Evolutionary conservation across 2,797 vertebrate genomes (phyloP).

Genomic region (Myotis myotis): DNA sequence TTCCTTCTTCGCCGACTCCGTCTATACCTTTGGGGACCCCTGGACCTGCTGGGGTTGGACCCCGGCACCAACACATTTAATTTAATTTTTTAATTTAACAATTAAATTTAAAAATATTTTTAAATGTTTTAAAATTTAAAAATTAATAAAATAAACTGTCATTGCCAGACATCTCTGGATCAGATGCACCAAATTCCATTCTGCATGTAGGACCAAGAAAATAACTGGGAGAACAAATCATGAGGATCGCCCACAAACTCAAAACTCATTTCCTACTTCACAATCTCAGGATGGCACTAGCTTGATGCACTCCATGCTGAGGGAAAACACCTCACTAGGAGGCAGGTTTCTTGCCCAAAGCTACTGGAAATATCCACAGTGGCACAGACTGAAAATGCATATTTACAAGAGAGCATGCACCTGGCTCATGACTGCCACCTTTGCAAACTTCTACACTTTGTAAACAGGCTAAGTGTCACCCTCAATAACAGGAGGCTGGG

Average conservation of each 20-base stretch:
- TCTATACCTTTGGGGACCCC: too few species aligned
- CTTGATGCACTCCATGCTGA: neutral
- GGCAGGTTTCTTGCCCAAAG: neutral
- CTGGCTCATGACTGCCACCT: neutral
- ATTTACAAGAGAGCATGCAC: neutral
- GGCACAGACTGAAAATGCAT: neutral
- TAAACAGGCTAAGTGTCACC: neutral
- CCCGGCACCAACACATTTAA: neutral
- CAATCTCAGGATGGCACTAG: neutral
- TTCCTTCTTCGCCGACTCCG: too few species aligned
- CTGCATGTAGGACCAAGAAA: neutral
- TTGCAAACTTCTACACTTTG: conserved; percentile 21
- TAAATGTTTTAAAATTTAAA: neutral
- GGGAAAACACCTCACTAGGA: neutral
- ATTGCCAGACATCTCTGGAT: neutral
- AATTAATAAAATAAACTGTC: neutral
- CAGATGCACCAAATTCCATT: neutral
- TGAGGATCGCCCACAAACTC: neutral
- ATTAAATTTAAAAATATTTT: too few species aligned
- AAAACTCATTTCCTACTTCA: neutral
- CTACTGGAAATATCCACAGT: neutral
- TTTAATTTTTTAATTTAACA: neutral
- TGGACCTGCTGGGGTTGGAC: too few species aligned
- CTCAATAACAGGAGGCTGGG: neutral
- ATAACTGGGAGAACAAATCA: neutral